Conservation (phyloP, 1,140 invertebrate genomes). For the Gryon sp. region DNA sequence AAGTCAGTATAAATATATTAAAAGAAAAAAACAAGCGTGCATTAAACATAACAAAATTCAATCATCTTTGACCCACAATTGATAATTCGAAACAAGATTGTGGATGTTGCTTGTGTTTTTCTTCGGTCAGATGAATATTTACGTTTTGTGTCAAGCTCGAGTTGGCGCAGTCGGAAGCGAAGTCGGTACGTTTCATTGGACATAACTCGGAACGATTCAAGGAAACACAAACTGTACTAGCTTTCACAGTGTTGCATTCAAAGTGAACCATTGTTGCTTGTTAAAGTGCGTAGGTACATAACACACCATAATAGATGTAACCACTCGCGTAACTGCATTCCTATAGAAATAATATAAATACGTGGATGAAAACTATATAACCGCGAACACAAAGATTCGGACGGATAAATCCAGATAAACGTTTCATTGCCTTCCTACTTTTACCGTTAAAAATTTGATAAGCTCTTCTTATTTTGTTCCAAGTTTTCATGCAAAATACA, state of each 20-base stretch:
- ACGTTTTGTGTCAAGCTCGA: conserved; percentile 53
- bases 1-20: too few relatives aligned
- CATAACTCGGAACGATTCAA: conserved; percentile 56
- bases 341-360: conserved; percentile 57
- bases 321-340: conserved; percentile 66
- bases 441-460: conserved; percentile 15
- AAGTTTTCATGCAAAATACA: too few relatives aligned
- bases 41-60: too few relatives aligned
- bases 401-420: conserved; percentile 11
- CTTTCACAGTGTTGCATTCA: conserved; percentile 58
- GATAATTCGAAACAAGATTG: too few relatives aligned
- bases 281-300: conserved; percentile 66
- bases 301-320: conserved; percentile 64
- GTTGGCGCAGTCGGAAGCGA: conserved; percentile 45
- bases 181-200: conserved; percentile 54
- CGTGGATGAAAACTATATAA: conserved; percentile 34
- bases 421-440: conserved; percentile 12
- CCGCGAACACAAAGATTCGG: conserved; percentile 17
- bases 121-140: conserved; percentile 24
- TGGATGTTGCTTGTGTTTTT: conserved; percentile 1
- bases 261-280: conserved; percentile 65
- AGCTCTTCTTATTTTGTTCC: neutral
- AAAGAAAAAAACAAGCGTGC: too few relatives aligned
- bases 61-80: too few relatives aligned
- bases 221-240: conserved; percentile 53